phyloP scores from a whole-genome alignment of 2,888 invertebrate genomes.

The Willowsia nigromaculata region DNA sequence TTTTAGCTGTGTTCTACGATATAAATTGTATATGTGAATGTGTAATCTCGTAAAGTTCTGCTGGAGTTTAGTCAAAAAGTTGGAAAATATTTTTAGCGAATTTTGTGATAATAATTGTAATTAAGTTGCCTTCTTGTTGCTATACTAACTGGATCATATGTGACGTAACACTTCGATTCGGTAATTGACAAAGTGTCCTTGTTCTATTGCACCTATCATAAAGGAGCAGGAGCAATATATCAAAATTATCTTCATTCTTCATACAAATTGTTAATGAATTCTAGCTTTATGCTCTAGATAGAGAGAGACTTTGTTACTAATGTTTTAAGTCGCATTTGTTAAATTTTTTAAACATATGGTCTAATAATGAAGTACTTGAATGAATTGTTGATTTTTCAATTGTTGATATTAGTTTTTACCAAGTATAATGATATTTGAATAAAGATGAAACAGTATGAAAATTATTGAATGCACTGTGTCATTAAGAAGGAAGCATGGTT shows the following conservation, averaged over 20 bases:
- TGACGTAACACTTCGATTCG: not conserved
- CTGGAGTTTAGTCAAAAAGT: not conserved
- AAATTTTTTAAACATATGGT: too few relatives aligned
- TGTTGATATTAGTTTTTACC: too few relatives aligned
- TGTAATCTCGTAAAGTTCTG: not conserved
- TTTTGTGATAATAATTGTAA: slow-evolving; percentile 67
- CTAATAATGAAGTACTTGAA: too few relatives aligned
- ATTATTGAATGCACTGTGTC: too few relatives aligned
- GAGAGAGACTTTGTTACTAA: too few relatives aligned
- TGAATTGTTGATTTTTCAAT: too few relatives aligned
- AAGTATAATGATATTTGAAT: too few relatives aligned
- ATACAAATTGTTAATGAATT: too few relatives aligned
- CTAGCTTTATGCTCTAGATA: too few relatives aligned
- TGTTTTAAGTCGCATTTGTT: too few relatives aligned
- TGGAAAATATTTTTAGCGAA: slow-evolving; percentile 7
- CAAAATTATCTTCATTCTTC: not conserved
- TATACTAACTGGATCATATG: slow-evolving; percentile 26
- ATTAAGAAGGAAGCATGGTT: too few relatives aligned
- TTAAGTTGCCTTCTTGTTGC: slow-evolving; percentile 55
- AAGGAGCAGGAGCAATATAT: not conserved
- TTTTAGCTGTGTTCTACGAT: not conserved
- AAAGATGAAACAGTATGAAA: too few relatives aligned
- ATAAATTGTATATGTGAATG: not conserved
- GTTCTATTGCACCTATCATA: not conserved
- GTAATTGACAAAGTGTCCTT: slow-evolving; percentile 42